Evolutionary conservation across 2,113 vertebrate species (phyloP).

Genomic region (Brachyistius frenatus): DNA sequence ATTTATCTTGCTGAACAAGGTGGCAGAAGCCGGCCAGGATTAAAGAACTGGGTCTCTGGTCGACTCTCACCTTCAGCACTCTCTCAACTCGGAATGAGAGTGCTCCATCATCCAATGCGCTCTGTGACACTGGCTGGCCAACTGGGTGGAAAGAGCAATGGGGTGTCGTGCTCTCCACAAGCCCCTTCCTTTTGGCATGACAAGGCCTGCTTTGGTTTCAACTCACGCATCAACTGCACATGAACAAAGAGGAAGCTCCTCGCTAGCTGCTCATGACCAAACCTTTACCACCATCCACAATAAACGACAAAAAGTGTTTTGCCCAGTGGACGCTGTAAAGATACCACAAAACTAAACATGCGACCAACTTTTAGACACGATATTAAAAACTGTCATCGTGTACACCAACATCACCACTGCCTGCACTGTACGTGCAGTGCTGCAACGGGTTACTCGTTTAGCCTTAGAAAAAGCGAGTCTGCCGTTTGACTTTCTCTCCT

Average conservation of each 20-base stretch:
- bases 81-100: conserved; percentile 81
- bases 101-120: conserved; percentile 81
- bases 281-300: conserved; percentile 25
- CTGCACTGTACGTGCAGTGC: not conserved
- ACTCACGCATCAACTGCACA: conserved; percentile 58
- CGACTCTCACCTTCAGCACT: conserved; percentile 81
- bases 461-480: conserved; percentile 18
- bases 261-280: conserved; percentile 44
- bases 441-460: conserved; percentile 3
- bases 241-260: conserved; percentile 54
- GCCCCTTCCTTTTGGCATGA: conserved; percentile 58
- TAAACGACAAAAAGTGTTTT: conserved; percentile 4
- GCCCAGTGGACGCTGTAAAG: not conserved
- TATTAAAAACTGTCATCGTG: not conserved
- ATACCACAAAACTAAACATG: conserved; percentile 3
- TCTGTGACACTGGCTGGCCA: conserved; percentile 73
- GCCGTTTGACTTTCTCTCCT: conserved; percentile 65
- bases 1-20: conserved; percentile 83
- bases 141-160: conserved; percentile 79
- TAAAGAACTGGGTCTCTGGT: conserved; percentile 78
- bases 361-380: not conserved
- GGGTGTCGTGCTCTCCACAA: conserved; percentile 65
- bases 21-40: conserved; percentile 74
- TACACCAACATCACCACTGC: not conserved
- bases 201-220: conserved; percentile 63